Conservation (phyloP, 2,888 invertebrate species). For the Andrena minutula region DNA sequence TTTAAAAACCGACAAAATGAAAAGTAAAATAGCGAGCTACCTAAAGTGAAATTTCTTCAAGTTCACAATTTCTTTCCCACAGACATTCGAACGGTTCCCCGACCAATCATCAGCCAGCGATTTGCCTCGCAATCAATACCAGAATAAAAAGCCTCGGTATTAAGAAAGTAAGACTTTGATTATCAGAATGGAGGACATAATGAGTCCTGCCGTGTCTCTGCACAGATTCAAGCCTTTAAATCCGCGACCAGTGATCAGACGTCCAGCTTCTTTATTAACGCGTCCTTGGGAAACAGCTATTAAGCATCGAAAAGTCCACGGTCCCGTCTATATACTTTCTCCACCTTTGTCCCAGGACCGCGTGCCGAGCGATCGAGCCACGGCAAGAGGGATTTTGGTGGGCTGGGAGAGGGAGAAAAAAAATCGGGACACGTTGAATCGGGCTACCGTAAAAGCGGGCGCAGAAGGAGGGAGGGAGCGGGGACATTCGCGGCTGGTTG, state of each 20-base stretch:
- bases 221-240: slow-evolving; percentile 18
- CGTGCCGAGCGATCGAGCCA: slow-evolving; percentile 18
- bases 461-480: slow-evolving; percentile 13
- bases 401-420: slow-evolving; percentile 32
- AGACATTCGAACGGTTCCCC: no score
- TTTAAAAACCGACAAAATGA: no score
- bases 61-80: no score
- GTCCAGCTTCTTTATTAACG: slow-evolving; percentile 32
- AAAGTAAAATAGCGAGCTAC: no score
- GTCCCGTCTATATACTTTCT: slow-evolving; percentile 53
- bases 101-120: no score
- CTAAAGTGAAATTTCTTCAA: no score
- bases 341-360: slow-evolving; percentile 44
- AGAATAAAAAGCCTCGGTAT: background rate
- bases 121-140: background rate
- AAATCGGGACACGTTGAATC: slow-evolving; percentile 65
- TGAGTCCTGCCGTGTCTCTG: background rate
- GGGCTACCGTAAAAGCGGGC: slow-evolving; percentile 63
- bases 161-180: slow-evolving; percentile 19
- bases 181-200: slow-evolving; percentile 11
- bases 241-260: slow-evolving; percentile 16
- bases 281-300: slow-evolving; percentile 26
- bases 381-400: slow-evolving; percentile 25
- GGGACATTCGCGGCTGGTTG: slow-evolving; percentile 38
- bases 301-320: slow-evolving; percentile 35